Percentiles rank a stretch among this genome's conserved stretches.
Conservation (phyloP, 1,140 invertebrate genomes). For the Nomia melanderi region DNA sequence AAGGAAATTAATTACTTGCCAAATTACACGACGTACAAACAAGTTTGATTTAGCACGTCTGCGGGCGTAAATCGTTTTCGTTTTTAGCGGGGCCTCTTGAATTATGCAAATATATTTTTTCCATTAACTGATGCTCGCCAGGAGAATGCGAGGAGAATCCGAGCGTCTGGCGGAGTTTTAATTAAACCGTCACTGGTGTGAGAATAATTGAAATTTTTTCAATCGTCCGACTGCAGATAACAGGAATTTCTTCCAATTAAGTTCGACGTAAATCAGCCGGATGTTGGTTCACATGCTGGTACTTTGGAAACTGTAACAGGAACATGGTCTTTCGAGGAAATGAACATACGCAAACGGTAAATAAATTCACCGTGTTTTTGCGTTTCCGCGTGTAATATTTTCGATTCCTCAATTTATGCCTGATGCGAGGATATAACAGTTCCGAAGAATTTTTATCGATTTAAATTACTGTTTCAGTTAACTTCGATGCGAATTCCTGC, state of each 20-base stretch:
- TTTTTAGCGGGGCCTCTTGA: neutral
- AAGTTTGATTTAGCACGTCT: neutral
- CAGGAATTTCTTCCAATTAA: conserved; percentile 10
- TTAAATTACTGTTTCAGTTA: no score
- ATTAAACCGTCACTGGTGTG: neutral
- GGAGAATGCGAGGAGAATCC: neutral
- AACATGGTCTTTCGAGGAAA: neutral
- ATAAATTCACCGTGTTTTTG: neutral
- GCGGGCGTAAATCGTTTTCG: neutral
- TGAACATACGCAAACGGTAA: neutral
- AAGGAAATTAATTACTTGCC: neutral
- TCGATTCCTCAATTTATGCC: neutral
- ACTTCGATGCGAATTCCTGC: no score
- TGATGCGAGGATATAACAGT: neutral
- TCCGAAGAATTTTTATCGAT: no score
- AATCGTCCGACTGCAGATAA: conserved; percentile 7
- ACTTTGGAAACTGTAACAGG: neutral
- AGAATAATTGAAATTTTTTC: conserved; percentile 4
- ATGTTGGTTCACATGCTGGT: neutral
- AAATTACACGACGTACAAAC: no score
- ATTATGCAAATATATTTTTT: neutral
- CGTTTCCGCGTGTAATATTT: neutral
- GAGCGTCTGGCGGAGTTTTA: neutral
- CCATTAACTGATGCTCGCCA: neutral
- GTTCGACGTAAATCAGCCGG: neutral